Evolutionary conservation across 2,888 invertebrate genomes (phyloP).

Genomic region (Lithophane socia): DNA sequence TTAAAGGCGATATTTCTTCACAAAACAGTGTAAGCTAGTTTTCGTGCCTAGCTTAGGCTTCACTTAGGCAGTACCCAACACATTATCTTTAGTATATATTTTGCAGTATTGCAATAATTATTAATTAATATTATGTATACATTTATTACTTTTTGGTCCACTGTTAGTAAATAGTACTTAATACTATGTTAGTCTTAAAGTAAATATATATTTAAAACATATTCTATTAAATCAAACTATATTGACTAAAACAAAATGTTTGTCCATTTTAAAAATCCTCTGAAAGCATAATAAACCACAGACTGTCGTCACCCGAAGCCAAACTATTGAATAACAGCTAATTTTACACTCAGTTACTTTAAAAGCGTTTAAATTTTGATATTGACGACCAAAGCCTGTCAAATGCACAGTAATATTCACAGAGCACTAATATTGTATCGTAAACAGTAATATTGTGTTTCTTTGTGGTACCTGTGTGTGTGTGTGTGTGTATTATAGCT

Average conservation of each 20-base stretch:
- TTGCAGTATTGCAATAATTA: no score
- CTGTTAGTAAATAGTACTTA: background rate
- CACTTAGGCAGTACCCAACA: background rate
- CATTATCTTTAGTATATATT: no score
- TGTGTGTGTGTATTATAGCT: conserved; percentile 3
- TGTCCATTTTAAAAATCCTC: background rate
- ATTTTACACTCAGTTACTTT: conserved; percentile 83
- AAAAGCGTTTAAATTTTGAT: conserved; percentile 82
- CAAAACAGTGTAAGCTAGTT: background rate
- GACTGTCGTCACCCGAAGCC: conserved; percentile 30
- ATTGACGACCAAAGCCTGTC: conserved; percentile 73
- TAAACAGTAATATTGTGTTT: conserved; percentile 16
- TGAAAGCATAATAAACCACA: conserved; percentile 23
- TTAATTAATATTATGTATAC: no score
- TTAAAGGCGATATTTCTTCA: background rate
- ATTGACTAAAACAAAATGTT: background rate
- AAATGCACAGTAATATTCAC: conserved; percentile 62
- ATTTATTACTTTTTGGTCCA: background rate
- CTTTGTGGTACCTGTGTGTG: conserved; percentile 10
- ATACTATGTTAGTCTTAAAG: background rate
- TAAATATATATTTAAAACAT: background rate
- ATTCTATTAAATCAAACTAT: background rate
- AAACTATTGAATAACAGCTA: conserved; percentile 78
- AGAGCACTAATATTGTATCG: conserved; percentile 11
- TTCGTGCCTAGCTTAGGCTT: background rate